Evolutionary conservation across 2,888 invertebrate genomes (phyloP).

Genomic region (Operophtera brumata): DNA sequence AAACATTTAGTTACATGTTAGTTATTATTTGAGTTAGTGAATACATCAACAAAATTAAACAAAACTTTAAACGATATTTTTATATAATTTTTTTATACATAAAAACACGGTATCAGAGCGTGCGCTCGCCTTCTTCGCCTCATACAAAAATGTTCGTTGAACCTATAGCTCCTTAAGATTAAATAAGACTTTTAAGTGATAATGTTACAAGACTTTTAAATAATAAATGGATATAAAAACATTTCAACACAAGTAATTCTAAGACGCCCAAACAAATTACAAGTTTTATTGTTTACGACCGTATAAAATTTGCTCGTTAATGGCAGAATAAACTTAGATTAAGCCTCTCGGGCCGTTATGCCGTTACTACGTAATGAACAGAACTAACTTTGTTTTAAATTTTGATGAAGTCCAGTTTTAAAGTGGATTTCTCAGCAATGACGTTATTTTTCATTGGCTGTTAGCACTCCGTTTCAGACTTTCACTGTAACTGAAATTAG

Average conservation of each 20-base stretch:
- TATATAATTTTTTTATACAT: no score
- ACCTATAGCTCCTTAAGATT: no score
- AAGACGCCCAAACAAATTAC: slow-evolving; percentile 30
- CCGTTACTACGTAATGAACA: slow-evolving; percentile 17
- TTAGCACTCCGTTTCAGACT: slow-evolving; percentile 21
- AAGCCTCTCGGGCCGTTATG: slow-evolving; percentile 13
- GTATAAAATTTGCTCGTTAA: slow-evolving; percentile 31
- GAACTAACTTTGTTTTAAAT: slow-evolving; percentile 23
- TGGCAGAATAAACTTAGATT: slow-evolving; percentile 34
- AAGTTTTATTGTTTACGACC: slow-evolving; percentile 34
- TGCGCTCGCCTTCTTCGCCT: no score
- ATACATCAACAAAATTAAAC: no score
- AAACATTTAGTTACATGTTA: no score
- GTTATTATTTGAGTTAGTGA: no score
- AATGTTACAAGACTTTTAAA: no score
- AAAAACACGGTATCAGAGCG: no score
- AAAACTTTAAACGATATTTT: no score
- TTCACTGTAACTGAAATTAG: slow-evolving; percentile 17
- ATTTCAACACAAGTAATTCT: slow-evolving; percentile 2
- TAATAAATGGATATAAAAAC: not conserved
- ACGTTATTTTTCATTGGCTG: slow-evolving; percentile 19
- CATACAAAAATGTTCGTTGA: no score
- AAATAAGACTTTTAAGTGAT: no score
- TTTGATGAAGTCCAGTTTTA: slow-evolving; percentile 26
- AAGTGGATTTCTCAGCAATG: slow-evolving; percentile 22